Base-by-base conservation (phyloP, 2,888 invertebrate genomes). In the Uloborus plumipes region DNA sequence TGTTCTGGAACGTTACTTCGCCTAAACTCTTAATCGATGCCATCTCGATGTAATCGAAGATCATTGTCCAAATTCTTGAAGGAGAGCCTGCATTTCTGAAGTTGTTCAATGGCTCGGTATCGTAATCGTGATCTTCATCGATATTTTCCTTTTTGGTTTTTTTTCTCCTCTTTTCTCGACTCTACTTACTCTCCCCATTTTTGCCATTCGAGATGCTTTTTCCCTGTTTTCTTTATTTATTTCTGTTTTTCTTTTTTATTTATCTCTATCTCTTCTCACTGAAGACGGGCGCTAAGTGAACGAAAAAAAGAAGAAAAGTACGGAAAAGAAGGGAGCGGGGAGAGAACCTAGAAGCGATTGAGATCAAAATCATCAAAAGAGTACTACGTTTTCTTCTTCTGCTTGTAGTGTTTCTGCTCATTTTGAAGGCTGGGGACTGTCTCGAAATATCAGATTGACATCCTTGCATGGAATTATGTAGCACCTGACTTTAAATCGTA, bases 11-110 rank as follows among this genome's bases (percentile, higher is more conserved):
- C 70, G 77, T 78, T 78, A 64, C 71, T 78, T 65, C 71, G 55
- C 71, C 77, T 71, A 77, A 78, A 78, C 77, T 78, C 77, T 78
- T 78, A 78, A 78, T 78, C 77, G 77, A 78, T 78, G 70, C 77
- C 77, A 78, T 78, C 67, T 49, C 77, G 77, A 78, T 78, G 77
- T 78, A 78, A 78, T 78, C 77, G 77, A 78, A 78, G 77, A 78
- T 78, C 77, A 78, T 78, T 78, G 77, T 78, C 74, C 65, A 62
- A 49, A 61, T 76, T 71, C 70, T 66, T 64, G 71, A 71, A 62
- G 62, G 61, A 53, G 73, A 73, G 58, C 74, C 55, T 39, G 66
- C 51, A 61, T 71, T 71, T 49, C 77, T 71, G 70, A 78, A 78
- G 31, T 78, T 78, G 77, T 78, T 78, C 77, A 78, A 78, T 78